Base-by-base conservation (phyloP, 2,888 invertebrate species). In the Hyles lineata region DNA sequence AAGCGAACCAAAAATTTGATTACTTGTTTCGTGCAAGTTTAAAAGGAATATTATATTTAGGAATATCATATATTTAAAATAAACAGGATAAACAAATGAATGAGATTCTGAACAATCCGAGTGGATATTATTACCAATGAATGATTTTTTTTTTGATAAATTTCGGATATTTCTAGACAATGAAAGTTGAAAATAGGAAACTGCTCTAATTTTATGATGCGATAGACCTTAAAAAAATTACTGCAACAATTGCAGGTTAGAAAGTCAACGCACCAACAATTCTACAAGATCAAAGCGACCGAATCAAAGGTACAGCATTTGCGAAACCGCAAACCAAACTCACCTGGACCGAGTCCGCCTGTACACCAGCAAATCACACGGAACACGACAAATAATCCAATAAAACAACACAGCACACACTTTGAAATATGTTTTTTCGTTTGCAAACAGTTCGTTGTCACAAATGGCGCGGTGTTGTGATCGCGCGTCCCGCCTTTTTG, bases 401-500 rank as follows among this genome's bases (percentile, higher is more conserved):
- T 62, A 55, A 23, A 63, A 72, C 70, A 62, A 70, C 73, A 73
- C 73, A 43, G 70, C 32, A 73, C 61, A 62, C 70, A 73, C 73
- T 59, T 32, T 25, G 43, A 43, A 61, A 50, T 35, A 23, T 58
- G 11, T 6, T 23, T 29, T 63, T 70, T 58, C 67, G 9, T 25
- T 21, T 32, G 55, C 6, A 61, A 29, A 43, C 50, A 43, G 69
- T 72, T 67, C 58, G 58, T 69, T 60, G 55, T 69, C 69, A 73
- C 69, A 73, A 70, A 73, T 73, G 17, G 61, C 72, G 70, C 70
- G 70, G 19, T 59, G 35, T 70, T 43, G 21, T 59, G 60, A 60
- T 61, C 60, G 72, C 72, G 72, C 63, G 72, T 72, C 63, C 32
- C 58, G 71, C 67, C 43, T 58, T 58, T 72, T 72, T 23, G 19